Conservation (phyloP, 1,140 invertebrate genomes). For the Drosophila suzukii region DNA sequence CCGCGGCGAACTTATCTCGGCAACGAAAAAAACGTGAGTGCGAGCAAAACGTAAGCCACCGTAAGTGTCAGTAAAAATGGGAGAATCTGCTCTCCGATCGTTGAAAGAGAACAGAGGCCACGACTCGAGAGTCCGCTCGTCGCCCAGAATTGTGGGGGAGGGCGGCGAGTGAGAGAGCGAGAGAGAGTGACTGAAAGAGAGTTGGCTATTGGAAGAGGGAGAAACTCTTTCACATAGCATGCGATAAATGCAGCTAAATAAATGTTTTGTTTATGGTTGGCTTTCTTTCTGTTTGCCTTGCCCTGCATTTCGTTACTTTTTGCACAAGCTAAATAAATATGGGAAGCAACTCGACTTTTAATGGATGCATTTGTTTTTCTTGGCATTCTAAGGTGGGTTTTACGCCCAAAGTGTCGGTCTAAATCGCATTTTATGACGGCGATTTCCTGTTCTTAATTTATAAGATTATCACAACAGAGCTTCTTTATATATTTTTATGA, state of each 20-base stretch:
- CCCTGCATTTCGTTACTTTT: slow-evolving; percentile 39
- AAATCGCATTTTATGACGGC: slow-evolving; percentile 20
- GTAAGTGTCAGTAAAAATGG: no score
- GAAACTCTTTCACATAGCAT: slow-evolving; percentile 45
- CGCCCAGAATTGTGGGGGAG: slow-evolving; percentile 13
- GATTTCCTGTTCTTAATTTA: slow-evolving; percentile 11
- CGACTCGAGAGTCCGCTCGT: slow-evolving; percentile 1
- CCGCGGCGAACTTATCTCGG: slow-evolving; percentile 16
- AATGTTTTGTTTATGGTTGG: slow-evolving; percentile 39
- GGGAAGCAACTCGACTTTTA: slow-evolving; percentile 18
- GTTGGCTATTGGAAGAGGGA: slow-evolving; percentile 5
- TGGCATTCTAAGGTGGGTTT: slow-evolving; percentile 14
- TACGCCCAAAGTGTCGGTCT: slow-evolving; percentile 1
- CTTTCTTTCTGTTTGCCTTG: slow-evolving; percentile 35
- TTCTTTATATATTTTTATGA: background rate
- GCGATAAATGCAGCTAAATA: slow-evolving; percentile 55
- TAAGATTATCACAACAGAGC: background rate
- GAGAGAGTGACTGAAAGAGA: slow-evolving; percentile 5
- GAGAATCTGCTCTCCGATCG: slow-evolving; percentile 52
- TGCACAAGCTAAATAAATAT: slow-evolving; percentile 37
- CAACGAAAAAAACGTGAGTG: no score
- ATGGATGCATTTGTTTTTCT: slow-evolving; percentile 16
- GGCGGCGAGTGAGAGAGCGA: background rate
- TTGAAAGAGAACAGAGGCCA: slow-evolving; percentile 35
- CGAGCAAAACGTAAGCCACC: no score